A percentile compares a stretch with the other conserved stretches of the same genome.
Conservation (phyloP, 2,888 invertebrate genomes). For the Agrilus mali region DNA sequence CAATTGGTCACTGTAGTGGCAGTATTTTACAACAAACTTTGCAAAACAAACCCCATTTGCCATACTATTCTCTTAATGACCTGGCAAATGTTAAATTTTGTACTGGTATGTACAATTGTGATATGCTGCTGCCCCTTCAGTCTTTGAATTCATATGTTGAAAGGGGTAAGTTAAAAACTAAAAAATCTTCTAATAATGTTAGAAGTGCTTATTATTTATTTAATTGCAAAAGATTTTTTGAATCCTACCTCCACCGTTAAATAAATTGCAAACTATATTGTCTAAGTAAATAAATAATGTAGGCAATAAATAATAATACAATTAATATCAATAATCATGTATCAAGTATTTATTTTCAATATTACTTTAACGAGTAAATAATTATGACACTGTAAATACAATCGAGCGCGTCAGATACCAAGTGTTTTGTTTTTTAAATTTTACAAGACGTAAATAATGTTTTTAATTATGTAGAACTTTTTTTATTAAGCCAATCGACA, state of each 20-base stretch:
- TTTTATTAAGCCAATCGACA: no score
- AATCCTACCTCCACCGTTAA: no score
- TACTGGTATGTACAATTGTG: constrained; percentile 10
- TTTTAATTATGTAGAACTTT: no score
- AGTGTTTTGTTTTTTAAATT: neutral
- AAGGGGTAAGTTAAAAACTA: constrained; percentile 13
- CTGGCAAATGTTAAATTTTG: constrained; percentile 11
- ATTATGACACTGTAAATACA: neutral
- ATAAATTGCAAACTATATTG: no score
- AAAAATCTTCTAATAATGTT: no score
- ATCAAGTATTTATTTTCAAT: no score
- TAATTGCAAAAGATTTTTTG: no score
- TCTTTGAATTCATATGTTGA: constrained; percentile 12
- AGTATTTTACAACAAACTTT: constrained; percentile 20
- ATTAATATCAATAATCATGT: no score
- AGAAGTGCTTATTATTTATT: no score
- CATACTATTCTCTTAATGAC: constrained; percentile 11
- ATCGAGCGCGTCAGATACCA: neutral
- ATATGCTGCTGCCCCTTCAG: constrained; percentile 10
- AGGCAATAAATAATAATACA: no score
- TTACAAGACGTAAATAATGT: neutral
- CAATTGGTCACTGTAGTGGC: constrained; percentile 2
- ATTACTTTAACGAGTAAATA: neutral
- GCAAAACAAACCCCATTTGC: constrained; percentile 12
- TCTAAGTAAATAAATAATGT: no score